Evolutionary conservation across 2,797 vertebrate species (phyloP).

Genomic region (Channa striata): DNA sequence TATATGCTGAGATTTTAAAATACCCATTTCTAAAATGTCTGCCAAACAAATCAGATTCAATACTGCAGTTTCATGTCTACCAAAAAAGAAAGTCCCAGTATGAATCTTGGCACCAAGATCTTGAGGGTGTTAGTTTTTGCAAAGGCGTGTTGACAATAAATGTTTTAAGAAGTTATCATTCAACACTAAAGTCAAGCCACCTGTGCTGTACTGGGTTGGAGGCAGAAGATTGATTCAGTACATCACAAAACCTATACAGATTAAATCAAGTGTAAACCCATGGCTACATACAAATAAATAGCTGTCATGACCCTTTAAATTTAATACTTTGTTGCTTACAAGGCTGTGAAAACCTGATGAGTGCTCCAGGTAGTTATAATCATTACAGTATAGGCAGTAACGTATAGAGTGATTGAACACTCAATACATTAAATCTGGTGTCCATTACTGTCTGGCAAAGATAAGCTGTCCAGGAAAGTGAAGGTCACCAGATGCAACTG

Average conservation of each 20-base stretch:
- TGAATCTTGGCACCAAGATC: background rate
- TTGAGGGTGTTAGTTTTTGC: conserved; percentile 6
- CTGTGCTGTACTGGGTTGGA: background rate
- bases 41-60: background rate
- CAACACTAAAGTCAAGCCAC: background rate
- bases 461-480: background rate
- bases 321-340: background rate
- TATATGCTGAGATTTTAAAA: conserved; percentile 11
- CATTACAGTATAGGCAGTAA: conserved; percentile 19
- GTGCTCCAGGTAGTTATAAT: conserved; percentile 2
- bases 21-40: conserved; percentile 2
- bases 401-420: background rate
- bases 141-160: background rate
- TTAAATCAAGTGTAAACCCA: conserved; percentile 16
- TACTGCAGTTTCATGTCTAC: background rate
- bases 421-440: conserved; percentile 8
- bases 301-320: conserved; percentile 27
- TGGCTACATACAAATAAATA: conserved; percentile 31
- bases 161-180: background rate
- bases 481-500: background rate
- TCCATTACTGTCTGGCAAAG: background rate
- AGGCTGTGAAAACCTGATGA: conserved; percentile 10
- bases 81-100: background rate
- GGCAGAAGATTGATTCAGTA: conserved; percentile 11
- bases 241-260: conserved; percentile 8